Conservation (phyloP, 2,888 invertebrate species). For the Clitarchus hookeri region DNA sequence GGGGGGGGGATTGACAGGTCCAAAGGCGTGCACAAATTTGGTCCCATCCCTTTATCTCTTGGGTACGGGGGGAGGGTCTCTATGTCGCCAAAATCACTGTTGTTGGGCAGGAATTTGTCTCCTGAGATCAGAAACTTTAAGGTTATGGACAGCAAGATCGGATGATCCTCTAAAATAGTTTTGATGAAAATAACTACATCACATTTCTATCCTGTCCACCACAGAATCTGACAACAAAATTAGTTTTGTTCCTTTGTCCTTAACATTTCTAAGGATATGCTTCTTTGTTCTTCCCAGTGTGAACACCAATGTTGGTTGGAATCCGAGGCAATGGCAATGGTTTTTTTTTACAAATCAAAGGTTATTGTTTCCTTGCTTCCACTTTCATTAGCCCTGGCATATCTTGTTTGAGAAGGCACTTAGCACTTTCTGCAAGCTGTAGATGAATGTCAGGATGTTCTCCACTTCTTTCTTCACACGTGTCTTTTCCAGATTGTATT, state of each 20-base stretch:
- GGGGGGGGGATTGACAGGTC: too few species aligned
- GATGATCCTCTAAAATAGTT: conserved; percentile 2
- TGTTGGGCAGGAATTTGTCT: conserved; percentile 16
- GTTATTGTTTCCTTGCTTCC: conserved; percentile 37
- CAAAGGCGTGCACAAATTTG: too few species aligned
- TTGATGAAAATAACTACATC: not conserved
- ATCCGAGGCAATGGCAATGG: conserved; percentile 45
- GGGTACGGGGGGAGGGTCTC: too few species aligned
- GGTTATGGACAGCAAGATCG: not conserved
- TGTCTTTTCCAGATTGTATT: conserved; percentile 29
- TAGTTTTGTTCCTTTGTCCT: not conserved
- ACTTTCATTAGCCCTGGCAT: conserved; percentile 32
- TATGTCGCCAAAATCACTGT: not conserved
- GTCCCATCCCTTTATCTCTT: too few species aligned
- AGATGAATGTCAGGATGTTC: conserved; percentile 31
- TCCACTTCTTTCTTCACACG: conserved; percentile 31
- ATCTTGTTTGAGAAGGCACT: conserved; percentile 32
- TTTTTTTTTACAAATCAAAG: conserved; percentile 47
- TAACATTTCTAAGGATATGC: conserved; percentile 35
- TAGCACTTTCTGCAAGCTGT: not conserved
- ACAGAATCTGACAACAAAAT: conserved; percentile 20
- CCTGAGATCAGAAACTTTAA: conserved; percentile 18
- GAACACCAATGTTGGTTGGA: conserved; percentile 45
- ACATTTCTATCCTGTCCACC: conserved; percentile 19
- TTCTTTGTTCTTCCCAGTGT: conserved; percentile 39